phyloP scores from a whole-genome alignment of 2,888 invertebrate species.

The Agelastica alni region DNA sequence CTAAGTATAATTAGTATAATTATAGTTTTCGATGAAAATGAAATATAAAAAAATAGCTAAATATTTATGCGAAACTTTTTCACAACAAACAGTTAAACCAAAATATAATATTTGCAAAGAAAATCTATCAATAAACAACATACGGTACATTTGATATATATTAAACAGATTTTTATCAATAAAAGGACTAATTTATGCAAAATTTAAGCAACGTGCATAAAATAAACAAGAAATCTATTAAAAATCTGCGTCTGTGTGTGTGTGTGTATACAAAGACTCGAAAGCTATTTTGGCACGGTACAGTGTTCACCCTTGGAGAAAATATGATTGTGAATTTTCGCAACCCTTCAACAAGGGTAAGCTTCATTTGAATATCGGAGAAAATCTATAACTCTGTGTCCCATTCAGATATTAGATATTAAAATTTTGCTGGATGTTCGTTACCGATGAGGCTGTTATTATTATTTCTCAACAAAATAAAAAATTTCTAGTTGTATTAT shows the following conservation, averaged over 20 bases:
- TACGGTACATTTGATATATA: no score
- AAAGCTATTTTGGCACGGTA: conserved; percentile 37
- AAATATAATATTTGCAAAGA: no score
- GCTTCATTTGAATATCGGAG: conserved; percentile 52
- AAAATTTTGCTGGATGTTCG: conserved; percentile 33
- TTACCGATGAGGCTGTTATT: conserved; percentile 17
- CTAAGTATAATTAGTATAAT: no score
- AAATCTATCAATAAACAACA: no score
- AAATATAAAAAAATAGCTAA: no score
- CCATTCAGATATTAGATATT: conserved; percentile 49
- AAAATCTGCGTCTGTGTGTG: conserved; percentile 45
- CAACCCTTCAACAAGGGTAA: conserved; percentile 52
- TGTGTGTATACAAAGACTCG: conserved; percentile 46
- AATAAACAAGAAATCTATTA: conserved; percentile 45
- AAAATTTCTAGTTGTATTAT: no score
- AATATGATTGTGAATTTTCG: conserved; percentile 53
- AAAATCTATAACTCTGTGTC: conserved; percentile 47
- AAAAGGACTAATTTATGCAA: conserved; percentile 41
- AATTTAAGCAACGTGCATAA: conserved; percentile 34
- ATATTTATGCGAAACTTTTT: no score
- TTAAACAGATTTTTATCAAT: no score
- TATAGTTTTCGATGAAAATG: no score
- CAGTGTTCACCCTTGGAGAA: conserved; percentile 53
- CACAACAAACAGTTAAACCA: no score
- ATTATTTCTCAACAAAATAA: no score